phyloP scores from a whole-genome alignment of 1,140 invertebrate species.

The Eumaeus atala region DNA sequence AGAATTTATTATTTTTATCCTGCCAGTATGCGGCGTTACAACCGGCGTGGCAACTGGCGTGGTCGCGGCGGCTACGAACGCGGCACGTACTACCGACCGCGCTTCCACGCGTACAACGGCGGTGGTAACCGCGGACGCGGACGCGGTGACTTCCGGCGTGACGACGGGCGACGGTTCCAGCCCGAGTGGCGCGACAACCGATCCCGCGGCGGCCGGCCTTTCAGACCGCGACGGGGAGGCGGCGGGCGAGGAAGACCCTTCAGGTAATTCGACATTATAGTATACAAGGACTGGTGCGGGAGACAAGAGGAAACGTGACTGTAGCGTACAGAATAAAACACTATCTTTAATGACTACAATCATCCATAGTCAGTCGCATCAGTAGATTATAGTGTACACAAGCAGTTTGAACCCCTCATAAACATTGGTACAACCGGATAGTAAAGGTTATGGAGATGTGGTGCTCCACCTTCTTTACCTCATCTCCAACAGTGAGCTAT shows the following conservation, averaged over 20 bases:
- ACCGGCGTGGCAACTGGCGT: constrained; percentile 73
- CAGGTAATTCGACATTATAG: constrained; percentile 37
- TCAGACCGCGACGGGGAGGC: constrained; percentile 54
- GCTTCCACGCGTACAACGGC: constrained; percentile 78
- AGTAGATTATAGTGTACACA: too few relatives aligned
- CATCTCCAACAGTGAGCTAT: too few relatives aligned
- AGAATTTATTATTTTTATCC: too few relatives aligned
- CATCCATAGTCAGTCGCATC: too few relatives aligned
- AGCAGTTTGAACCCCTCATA: too few relatives aligned
- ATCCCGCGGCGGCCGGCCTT: constrained; percentile 53
- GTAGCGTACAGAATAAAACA: too few relatives aligned
- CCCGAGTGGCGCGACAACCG: constrained; percentile 64
- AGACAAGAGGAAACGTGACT: too few relatives aligned
- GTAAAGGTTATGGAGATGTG: too few relatives aligned
- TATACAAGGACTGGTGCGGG: too few relatives aligned
- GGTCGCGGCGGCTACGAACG: constrained; percentile 78
- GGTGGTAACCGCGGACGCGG: constrained; percentile 72
- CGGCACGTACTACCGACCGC: constrained; percentile 84
- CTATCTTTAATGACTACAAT: too few relatives aligned
- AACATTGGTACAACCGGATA: too few relatives aligned
- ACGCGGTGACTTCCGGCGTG: constrained; percentile 75
- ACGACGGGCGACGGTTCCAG: constrained; percentile 68
- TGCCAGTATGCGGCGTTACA: constrained; percentile 16
- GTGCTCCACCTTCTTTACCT: too few relatives aligned
- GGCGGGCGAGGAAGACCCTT: constrained; percentile 65